Conservation (phyloP, 2,888 invertebrate genomes). For the Mechanitis mazaeus region DNA sequence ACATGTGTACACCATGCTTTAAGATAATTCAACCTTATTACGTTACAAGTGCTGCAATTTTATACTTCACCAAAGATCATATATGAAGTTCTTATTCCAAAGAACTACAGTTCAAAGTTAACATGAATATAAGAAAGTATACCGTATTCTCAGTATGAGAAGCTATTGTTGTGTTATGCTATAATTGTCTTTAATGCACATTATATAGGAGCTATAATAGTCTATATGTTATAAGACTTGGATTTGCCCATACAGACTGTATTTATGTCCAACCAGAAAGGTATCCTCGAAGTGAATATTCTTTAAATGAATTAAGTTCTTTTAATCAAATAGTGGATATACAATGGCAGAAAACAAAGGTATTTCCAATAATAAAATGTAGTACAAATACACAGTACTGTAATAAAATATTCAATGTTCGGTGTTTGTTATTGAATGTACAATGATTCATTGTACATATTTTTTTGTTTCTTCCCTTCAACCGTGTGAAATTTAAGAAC, state of each 20-base stretch:
- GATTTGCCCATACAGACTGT: no score
- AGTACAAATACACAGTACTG: no score
- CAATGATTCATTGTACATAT: no score
- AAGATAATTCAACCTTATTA: not conserved
- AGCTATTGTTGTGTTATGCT: not conserved
- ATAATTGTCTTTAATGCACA: conserved; percentile 1
- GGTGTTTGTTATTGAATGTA: no score
- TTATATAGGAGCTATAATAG: not conserved
- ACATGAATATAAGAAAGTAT: not conserved
- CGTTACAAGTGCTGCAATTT: not conserved
- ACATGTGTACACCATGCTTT: not conserved
- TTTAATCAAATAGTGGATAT: no score
- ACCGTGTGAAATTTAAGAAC: no score
- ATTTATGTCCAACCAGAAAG: no score
- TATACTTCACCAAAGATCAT: not conserved
- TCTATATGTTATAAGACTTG: not conserved
- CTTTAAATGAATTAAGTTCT: no score
- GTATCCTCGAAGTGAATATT: no score
- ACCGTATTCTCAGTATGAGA: not conserved
- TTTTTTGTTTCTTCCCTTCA: no score
- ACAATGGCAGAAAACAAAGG: not conserved
- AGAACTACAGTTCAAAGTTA: not conserved
- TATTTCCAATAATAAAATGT: not conserved
- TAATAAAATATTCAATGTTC: no score
- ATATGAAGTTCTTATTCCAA: not conserved